Evolutionary conservation across 2,113 vertebrate genomes (phyloP).

Genomic region (Tylochromis polylepis): DNA sequence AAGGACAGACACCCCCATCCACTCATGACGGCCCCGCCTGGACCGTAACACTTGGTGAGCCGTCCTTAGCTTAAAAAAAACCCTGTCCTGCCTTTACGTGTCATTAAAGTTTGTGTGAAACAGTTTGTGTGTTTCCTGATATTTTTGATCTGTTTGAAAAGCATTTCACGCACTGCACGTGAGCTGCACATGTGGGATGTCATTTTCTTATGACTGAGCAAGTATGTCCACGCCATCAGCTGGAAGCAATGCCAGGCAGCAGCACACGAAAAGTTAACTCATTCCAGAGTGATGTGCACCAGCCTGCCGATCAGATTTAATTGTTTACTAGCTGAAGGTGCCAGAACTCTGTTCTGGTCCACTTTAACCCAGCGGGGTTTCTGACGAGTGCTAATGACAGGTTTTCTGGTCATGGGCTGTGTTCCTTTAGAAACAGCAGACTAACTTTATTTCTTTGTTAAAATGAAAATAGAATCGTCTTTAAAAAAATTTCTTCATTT

Average conservation of each 20-base stretch:
- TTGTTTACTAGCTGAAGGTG: not conserved
- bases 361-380: not conserved
- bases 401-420: no score
- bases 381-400: not conserved
- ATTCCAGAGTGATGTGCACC: not conserved
- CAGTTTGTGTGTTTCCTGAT: not conserved
- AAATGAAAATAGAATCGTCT: accelerated
- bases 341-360: not conserved
- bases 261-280: not conserved
- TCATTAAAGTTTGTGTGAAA: not conserved
- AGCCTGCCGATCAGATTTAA: not conserved
- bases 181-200: not conserved
- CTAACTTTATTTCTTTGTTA: not conserved
- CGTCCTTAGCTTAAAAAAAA: no score
- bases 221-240: not conserved
- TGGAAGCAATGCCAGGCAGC: not conserved
- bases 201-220: no score
- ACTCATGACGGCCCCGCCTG: no score
- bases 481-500: not conserved
- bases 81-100: not conserved
- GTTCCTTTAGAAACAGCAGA: not conserved
- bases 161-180: not conserved
- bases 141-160: not conserved
- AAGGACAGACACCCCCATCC: no score
- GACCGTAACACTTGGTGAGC: no score